Base-by-base conservation (phyloP, 2,888 invertebrate species). In the Trichopoda pennipes region DNA sequence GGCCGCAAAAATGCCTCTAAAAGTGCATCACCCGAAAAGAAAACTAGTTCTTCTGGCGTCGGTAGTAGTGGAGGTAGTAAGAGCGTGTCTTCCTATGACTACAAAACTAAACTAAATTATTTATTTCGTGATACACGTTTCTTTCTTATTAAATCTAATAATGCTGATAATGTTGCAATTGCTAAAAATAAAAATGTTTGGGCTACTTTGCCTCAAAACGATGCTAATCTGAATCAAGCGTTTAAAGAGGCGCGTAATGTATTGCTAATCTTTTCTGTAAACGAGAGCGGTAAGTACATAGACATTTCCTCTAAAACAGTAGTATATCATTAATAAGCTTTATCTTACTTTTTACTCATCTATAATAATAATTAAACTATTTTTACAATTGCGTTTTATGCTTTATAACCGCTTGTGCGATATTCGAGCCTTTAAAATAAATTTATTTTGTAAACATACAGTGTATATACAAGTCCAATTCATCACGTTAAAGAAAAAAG, bases 161-260 rank as follows among this genome's bases (percentile, higher is more conserved):
- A 99, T 92, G 96, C 96, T 79, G 99, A 99, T 92, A 99, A 99
- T 91, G 96, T 99, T 68, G 95, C 96, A 44, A 91, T 99, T 79
- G 97, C 98, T 1, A 99, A 99, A 92, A 96, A 95, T 17, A 97
- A 97, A 92, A 97, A 97, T 83, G 98, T 99, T 6, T 99, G 99
- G 99, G 98, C 99, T 3, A 99, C 99, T 3, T 93, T 98, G 77
- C 98, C 98, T 3, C 97, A 98, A 90, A 99, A 99, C 91, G 99
- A 99, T 92, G 95, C 96, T 1, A 97, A 98, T 91, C 93, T 99
- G 68, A 99, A 98, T 92, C 96, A 97, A 92, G 98, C 99, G 0
- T 98, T 95, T 88, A 94, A 95, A 90, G 98, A 98, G 90, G 95
- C 96, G 38, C 94, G 97, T 88, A 99, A 99, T 92, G 98, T 99